These are phyloP conservation scores for Cepaea nemoralis DNA, from an alignment of 1,140 invertebrate genomes.

Conservation along the genomic window DNA sequence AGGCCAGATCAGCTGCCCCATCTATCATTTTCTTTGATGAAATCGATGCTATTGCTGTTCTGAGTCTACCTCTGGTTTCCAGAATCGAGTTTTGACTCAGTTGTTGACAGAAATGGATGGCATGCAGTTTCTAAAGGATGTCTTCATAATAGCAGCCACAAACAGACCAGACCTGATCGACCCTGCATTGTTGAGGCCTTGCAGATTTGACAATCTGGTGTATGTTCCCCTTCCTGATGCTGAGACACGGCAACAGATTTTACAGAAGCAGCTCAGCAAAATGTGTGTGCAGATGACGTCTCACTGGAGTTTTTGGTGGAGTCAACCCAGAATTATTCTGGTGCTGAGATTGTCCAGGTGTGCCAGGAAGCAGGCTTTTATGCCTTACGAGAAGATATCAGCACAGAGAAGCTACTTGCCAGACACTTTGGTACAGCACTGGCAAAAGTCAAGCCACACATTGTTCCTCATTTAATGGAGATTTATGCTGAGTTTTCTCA, in stretches of 20 bases:
- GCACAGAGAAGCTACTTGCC: too few relatives aligned
- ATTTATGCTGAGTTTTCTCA: too few relatives aligned
- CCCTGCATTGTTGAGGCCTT: constrained; percentile 87
- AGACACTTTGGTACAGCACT: too few relatives aligned
- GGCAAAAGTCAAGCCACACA: too few relatives aligned
- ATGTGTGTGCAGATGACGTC: constrained; percentile 79
- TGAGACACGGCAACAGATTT: constrained; percentile 80
- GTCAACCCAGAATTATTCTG: constrained; percentile 84
- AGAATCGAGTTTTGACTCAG: constrained; percentile 98
- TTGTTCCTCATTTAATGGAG: too few relatives aligned
- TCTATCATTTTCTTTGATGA: constrained; percentile 98
- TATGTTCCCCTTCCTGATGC: constrained; percentile 88
- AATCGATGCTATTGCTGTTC: constrained; percentile 89
- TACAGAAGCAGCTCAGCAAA: constrained; percentile 76
- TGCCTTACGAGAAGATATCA: too few relatives aligned
- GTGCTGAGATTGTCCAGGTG: constrained; percentile 94
- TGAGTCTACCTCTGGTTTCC: constrained; percentile 80
- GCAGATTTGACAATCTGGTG: constrained; percentile 87
- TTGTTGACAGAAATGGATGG: constrained; percentile 98
- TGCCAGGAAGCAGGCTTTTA: too few relatives aligned
- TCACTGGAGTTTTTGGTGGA: constrained; percentile 77
- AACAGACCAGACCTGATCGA: constrained; percentile 94
- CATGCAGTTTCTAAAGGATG: constrained; percentile 97
- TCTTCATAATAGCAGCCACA: constrained; percentile 95
- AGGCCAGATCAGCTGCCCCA: constrained; percentile 91